These are phyloP conservation scores for Ethmia dodecea DNA, from an alignment of 2,888 invertebrate species.

Conservation along the genomic window DNA sequence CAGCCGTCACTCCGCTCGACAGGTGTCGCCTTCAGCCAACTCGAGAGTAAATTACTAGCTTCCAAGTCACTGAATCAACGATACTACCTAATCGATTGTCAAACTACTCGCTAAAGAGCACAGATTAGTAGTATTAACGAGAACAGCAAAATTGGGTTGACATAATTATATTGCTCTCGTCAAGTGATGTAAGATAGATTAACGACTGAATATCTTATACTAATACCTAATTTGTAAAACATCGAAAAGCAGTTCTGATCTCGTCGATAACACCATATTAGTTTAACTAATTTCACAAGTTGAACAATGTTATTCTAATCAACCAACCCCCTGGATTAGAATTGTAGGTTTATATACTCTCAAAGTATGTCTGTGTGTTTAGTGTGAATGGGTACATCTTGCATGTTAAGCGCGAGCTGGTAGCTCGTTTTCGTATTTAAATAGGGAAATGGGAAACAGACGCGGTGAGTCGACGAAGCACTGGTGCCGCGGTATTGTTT, in stretches of 20 bases:
- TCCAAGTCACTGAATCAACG: constrained; percentile 72
- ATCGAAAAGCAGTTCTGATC: no score
- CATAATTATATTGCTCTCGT: no score
- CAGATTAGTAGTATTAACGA: constrained; percentile 2
- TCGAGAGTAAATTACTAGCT: constrained; percentile 75
- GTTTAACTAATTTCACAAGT: constrained; percentile 12
- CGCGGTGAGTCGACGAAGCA: constrained; percentile 70
- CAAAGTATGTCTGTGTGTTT: constrained; percentile 36
- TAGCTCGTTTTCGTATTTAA: constrained; percentile 76
- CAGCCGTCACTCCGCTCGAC: constrained; percentile 71
- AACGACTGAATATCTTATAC: no score
- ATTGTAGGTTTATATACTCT: constrained; percentile 11
- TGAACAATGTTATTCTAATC: constrained; percentile 25
- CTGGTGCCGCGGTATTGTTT: constrained; percentile 67
- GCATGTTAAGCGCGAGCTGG: constrained; percentile 62
- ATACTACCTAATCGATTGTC: constrained; percentile 69
- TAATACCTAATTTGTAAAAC: no score
- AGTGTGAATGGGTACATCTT: constrained; percentile 63
- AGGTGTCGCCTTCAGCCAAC: constrained; percentile 77
- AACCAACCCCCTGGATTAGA: constrained; percentile 23
- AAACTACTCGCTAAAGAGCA: constrained; percentile 49
- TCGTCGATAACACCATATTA: no score
- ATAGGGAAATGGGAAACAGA: constrained; percentile 76
- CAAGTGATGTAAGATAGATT: no score
- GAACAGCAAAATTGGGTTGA: no score